Percentiles rank a stretch among this genome's conserved stretches.
phyloP scores from a whole-genome alignment of 2,797 vertebrate genomes.

The Clarias fuscus region DNA sequence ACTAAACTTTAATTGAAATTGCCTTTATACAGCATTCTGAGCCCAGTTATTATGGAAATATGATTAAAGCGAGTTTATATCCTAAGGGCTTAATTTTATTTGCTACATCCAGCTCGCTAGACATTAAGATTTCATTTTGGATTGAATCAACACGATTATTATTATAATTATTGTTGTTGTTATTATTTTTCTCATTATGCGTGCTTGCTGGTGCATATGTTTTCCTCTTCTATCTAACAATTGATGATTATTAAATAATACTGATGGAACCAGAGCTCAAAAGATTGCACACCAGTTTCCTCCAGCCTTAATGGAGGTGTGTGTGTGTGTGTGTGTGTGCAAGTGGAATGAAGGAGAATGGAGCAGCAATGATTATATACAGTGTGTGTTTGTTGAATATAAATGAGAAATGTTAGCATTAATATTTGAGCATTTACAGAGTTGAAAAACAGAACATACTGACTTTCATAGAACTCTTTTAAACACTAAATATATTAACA shows the following conservation, averaged over 20 bases:
- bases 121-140: not conserved
- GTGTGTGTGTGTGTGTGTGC: not conserved
- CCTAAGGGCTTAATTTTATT: slow-evolving; percentile 10
- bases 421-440: too few relatives aligned
- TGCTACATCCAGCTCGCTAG: not conserved
- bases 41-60: not conserved
- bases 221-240: not conserved
- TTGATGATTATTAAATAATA: not conserved
- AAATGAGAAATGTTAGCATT: too few relatives aligned
- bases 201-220: not conserved
- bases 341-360: not conserved
- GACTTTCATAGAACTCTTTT: not conserved
- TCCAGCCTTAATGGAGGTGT: not conserved
- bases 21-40: not conserved
- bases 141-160: not conserved
- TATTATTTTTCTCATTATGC: not conserved
- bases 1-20: not conserved
- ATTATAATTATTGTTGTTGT: not conserved
- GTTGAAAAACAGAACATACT: too few relatives aligned
- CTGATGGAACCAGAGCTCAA: not conserved
- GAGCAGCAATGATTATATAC: too few relatives aligned
- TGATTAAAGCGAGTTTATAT: not conserved
- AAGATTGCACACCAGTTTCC: not conserved
- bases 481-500: not conserved
- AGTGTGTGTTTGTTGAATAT: too few relatives aligned